Evolutionary conservation across 2,113 vertebrate genomes (phyloP), one percentile per base, ranked within the genome.

Genomic region (Romanogobio albipinnatus): DNA sequence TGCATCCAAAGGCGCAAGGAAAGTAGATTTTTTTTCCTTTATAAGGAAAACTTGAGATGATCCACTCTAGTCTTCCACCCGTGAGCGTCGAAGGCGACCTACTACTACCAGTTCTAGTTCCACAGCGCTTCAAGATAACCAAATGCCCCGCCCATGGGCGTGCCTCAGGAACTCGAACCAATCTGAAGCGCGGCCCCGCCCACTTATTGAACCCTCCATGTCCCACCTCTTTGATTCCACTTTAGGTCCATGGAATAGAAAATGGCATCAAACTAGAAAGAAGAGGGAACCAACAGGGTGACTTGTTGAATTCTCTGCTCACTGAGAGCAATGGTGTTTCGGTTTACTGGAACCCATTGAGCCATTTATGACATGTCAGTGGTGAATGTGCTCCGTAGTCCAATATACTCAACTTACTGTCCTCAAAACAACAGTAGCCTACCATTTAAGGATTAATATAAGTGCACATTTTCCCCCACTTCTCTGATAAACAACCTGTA

Each of bases 61-160:
- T 59, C 81, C 81, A 56, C 84, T 86, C 29, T 8, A 22, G 2
- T 91, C 24, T 81, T 83, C 45, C 86, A 88, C 86, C 89, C 79
- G 77, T 71, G 90, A 85, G 76, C 82, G 76, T n/a, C 81, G 90
- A 90, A 83, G 86, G 85, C 90, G 66, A 91, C 89, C 93, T 92
- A 93, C 92, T 94, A 91, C 89, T 91, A 87, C 81, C 89, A 71
- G 66, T 89, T 84, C 88, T 87, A 87, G 83, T 87, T 87, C 89
- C 91, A 89, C 90, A 74, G 70, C 86, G 90, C 90, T 94, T 93
- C 89, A 94, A 92, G 92, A 92, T 91, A 90, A 89, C 89, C 88
- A 83, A 33, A 89, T 82, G 84, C 85, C 3, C 91, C 93, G 64
- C 94, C 93, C 86, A 62, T 75, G 83, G 93, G 93, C 90, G 93